These are phyloP conservation scores for Ailurus styani DNA, from an alignment of 2,113 vertebrate species.

Conservation along the genomic window DNA sequence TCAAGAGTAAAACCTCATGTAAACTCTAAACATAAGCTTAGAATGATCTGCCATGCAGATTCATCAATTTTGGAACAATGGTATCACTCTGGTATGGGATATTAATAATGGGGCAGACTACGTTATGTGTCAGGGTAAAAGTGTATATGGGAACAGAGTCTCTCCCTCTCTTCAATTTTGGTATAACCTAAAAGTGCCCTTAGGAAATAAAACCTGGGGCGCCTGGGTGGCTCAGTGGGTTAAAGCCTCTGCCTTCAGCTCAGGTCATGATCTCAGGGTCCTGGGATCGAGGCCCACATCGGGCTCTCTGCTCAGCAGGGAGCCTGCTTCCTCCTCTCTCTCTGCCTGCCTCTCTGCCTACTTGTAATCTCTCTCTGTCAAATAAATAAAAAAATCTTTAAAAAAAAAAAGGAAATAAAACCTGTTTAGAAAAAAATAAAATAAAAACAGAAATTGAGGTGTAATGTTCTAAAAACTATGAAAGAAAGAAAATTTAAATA, in stretches of 20 bases:
- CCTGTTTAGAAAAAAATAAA: neutral
- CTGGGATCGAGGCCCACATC: no score
- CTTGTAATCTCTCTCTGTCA: no score
- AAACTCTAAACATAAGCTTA: neutral
- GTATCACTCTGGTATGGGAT: neutral
- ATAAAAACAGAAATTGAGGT: neutral
- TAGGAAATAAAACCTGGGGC: neutral
- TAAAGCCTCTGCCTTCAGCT: no score
- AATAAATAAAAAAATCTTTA: no score
- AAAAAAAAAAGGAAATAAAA: neutral
- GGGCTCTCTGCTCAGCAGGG: no score
- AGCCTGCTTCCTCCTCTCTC: no score
- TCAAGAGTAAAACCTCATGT: neutral
- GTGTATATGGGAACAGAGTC: neutral
- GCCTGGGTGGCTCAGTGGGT: no score
- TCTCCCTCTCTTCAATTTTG: neutral
- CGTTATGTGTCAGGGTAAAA: neutral
- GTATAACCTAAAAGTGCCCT: neutral
- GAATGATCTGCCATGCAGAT: neutral
- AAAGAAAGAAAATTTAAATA: neutral
- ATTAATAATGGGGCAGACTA: neutral
- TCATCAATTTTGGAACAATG: neutral
- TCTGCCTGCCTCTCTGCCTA: no score
- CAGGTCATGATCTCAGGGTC: no score
- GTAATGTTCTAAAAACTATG: neutral